A percentile compares a stretch with the other conserved stretches of the same genome.
phyloP scores from a whole-genome alignment of 2,797 vertebrate species.

The Eulemur mongoz region DNA sequence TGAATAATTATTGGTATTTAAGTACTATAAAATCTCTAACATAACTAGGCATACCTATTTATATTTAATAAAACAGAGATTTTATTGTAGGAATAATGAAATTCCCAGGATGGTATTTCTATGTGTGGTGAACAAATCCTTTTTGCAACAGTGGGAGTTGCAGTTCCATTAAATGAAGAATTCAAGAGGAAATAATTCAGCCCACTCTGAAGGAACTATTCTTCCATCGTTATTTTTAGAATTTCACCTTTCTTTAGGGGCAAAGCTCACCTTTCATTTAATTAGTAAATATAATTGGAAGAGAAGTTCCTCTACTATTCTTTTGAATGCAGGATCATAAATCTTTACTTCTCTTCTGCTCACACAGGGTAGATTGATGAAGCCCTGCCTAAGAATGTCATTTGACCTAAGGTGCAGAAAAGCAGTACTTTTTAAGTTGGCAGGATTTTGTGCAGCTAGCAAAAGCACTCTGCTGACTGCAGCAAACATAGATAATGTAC shows the following conservation, averaged over 20 bases:
- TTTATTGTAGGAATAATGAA: conserved; percentile 59
- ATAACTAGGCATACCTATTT: conserved; percentile 65
- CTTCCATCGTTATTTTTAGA: not conserved
- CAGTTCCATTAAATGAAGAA: conserved; percentile 16
- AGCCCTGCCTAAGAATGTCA: not conserved
- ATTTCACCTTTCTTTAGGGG: not conserved
- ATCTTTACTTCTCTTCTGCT: not conserved
- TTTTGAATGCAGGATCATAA: not conserved
- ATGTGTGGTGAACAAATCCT: conserved; percentile 21
- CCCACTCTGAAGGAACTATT: not conserved
- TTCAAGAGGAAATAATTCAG: conserved; percentile 1
- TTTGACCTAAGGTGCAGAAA: not conserved
- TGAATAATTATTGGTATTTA: conserved; percentile 83
- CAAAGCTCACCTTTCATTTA: conserved; percentile 3
- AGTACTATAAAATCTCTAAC: conserved; percentile 71
- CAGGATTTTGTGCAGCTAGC: not conserved
- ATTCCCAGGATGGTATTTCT: conserved; percentile 51
- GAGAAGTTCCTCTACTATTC: not conserved
- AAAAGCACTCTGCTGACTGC: not conserved
- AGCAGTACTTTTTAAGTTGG: not conserved
- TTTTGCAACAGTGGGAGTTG: not conserved
- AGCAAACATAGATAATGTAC: not conserved
- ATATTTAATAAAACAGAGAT: conserved; percentile 68
- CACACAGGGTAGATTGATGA: not conserved
- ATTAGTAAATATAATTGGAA: conserved; percentile 50